Base-by-base conservation (phyloP, 2,797 vertebrate genomes). In the Natrix natrix region DNA sequence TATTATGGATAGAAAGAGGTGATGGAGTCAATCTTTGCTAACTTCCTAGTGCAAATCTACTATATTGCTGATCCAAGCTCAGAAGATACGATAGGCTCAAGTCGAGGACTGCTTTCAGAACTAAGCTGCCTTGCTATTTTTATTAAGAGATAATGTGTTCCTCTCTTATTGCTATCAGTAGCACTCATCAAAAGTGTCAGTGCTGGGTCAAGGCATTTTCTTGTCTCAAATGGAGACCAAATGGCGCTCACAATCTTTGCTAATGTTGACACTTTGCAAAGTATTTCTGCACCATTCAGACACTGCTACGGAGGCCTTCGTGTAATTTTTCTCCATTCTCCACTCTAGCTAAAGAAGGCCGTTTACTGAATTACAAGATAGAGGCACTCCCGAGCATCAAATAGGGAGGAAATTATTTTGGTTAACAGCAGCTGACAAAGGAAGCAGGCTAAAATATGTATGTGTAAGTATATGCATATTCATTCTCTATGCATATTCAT, bases 101-200 rank as follows among this genome's bases (percentile, higher is more conserved):
- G 22, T 24, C 1, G 14, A 87, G 4, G 28, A 88, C 28, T 87
- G 26, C 28, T 87, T 91, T 74, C 17, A 48, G 26, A 66, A 32
- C 55, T 14, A 90, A 60, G 37, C 28, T 59, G 48, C 60, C 87
- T 91, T 6, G 94, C 90, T 56, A 87, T 87, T 90, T 95, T 91
- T 91, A 69, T 92, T 57, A 43, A 43, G 14, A 95, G 92, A 61
- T 83, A 83, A 96, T 94, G 93, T 88, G 8, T 61, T 94, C 89
- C 86, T 88, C 57, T 96, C 91, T 94, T 94, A 94, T 94, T 90
- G 48, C 57, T 89, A 78, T 4, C 74, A 69, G 59, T 11, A 91
- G 55, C 55, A 88, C 87, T 60, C 28, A 60, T 60, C 28, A 88
- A 78, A 22, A 12, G 16, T 74, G 5, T 92, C 32, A 57, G 37